Evolutionary conservation across 2,888 invertebrate species (phyloP).

Genomic region (Cosmorhoe ocellata): DNA sequence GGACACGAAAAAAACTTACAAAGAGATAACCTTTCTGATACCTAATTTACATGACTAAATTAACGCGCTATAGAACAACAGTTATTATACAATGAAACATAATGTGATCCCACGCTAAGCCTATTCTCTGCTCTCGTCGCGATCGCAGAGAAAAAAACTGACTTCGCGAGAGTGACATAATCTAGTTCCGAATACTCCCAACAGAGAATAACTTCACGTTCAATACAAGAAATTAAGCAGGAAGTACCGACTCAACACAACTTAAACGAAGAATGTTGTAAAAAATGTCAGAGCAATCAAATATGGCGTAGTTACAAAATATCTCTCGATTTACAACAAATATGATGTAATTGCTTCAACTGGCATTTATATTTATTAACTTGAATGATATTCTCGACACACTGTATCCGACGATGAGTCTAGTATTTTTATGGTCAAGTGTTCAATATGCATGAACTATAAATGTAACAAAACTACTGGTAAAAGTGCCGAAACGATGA

Average conservation of each 20-base stretch:
- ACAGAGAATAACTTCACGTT: conserved; percentile 34
- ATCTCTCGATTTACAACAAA: conserved; percentile 41
- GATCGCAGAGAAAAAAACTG: too few relatives aligned
- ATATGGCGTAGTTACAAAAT: conserved; percentile 23
- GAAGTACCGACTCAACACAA: conserved; percentile 5
- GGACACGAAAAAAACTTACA: conserved; percentile 29
- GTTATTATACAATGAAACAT: conserved; percentile 51
- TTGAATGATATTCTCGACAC: conserved; percentile 45
- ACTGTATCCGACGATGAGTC: conserved; percentile 46
- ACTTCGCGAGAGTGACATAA: conserved; percentile 48
- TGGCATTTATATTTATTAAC: conserved; percentile 55
- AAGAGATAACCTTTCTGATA: conserved; percentile 55
- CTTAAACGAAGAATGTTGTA: conserved; percentile 14
- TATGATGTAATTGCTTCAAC: conserved; percentile 68
- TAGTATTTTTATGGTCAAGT: conserved; percentile 73
- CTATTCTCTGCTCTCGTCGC: conserved; percentile 46
- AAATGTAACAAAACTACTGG: too few relatives aligned
- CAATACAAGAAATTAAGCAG: conserved; percentile 15
- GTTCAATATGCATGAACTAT: too few relatives aligned
- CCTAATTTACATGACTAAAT: conserved; percentile 32
- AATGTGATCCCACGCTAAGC: conserved; percentile 53
- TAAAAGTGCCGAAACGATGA: too few relatives aligned
- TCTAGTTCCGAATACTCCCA: conserved; percentile 44
- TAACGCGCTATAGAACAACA: conserved; percentile 37
- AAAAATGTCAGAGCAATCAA: conserved; percentile 25